Base-by-base conservation (phyloP, 2,113 vertebrate genomes). In the Sinocyclocheilus rhinocerous region DNA sequence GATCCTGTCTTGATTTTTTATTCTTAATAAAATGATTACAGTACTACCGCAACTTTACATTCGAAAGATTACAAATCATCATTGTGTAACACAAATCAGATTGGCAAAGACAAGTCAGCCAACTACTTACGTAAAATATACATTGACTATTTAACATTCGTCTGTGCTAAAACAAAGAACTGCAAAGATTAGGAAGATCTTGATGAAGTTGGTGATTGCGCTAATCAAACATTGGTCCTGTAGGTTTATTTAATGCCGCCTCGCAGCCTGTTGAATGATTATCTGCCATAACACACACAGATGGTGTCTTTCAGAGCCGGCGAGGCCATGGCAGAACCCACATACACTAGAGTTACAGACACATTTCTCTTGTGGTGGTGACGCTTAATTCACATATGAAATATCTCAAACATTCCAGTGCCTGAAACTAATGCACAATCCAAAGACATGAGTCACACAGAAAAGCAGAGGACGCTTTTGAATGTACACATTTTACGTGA, bases 271-370 rank as follows among this genome's bases (percentile, higher is more conserved):
- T 6, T 50, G n/a, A 76, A 48, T 24, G 3, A 50, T 76, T 1
- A 76, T 48, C n/a, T 76, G 42, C 73, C 73, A 50, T 48, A 50
- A 48, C 73, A 76, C 72, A 45, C 72, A 75, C 72, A 75, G 42
- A 24, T 75, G 39, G 72, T 48, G 72, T 75, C 42, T 76, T 48
- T 76, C 72, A 48, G 72, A 48, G 42, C 22, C 6, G 39, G 9
- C 33, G 1, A 72, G 69, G 69, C 65, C 2, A 0, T 29, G 69
- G 69, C 9, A 73, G 18, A 73, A n/a, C 36, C 10, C 9, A 48
- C 63, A 15, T 29, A 67, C 73, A 26, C 39, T 8, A 76, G 10
- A 6, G 6, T 50, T 76, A 45, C 39, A n/a, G 2, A 75, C 39
- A 13, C 22, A 45, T 48, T 48, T 75, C 11, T 48, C 72, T 45